Percentiles rank a stretch among this genome's conserved stretches.
These are phyloP conservation scores for Drosophila rhopaloa DNA, from an alignment of 1,140 invertebrate species.

Conservation along the genomic window DNA sequence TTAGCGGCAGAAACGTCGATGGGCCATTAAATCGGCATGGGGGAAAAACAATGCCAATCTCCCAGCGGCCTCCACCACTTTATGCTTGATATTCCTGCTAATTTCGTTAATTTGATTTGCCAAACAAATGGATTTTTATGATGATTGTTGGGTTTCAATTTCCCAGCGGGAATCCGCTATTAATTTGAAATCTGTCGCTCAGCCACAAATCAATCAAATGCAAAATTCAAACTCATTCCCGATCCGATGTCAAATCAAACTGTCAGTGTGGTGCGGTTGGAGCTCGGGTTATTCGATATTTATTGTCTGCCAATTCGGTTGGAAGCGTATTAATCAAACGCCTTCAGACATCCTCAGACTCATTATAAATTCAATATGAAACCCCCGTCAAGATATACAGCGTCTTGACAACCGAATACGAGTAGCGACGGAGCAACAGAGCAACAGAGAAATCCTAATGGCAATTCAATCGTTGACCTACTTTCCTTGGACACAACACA, in stretches of 20 bases:
- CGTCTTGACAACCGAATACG: constrained; percentile 54
- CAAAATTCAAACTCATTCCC: constrained; percentile 30
- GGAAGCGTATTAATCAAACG: constrained; percentile 58
- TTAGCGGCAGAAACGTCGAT: constrained; percentile 22
- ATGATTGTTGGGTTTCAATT: constrained; percentile 31
- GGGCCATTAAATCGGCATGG: constrained; percentile 31
- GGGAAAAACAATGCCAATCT: neutral
- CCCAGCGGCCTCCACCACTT: constrained; percentile 4
- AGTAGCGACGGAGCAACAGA: constrained; percentile 31
- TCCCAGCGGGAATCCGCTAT: constrained; percentile 2
- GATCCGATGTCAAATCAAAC: constrained; percentile 52
- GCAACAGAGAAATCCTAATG: constrained; percentile 51
- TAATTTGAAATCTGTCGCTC: constrained; percentile 45
- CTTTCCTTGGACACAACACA: constrained; percentile 48
- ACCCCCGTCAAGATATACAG: constrained; percentile 17
- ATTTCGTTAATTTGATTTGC: constrained; percentile 45
- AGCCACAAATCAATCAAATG: constrained; percentile 58
- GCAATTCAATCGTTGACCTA: constrained; percentile 73
- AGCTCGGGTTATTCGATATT: constrained; percentile 46
- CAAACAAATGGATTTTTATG: constrained; percentile 40
- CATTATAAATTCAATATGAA: constrained; percentile 59
- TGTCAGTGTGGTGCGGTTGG: constrained; percentile 35
- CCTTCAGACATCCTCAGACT: constrained; percentile 36
- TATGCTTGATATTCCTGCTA: constrained; percentile 28
- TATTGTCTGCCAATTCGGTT: constrained; percentile 46